A percentile compares a stretch with the other conserved stretches of the same genome.
Conservation (phyloP, 2,888 invertebrate genomes). For the Pachydiplax longipennis region DNA sequence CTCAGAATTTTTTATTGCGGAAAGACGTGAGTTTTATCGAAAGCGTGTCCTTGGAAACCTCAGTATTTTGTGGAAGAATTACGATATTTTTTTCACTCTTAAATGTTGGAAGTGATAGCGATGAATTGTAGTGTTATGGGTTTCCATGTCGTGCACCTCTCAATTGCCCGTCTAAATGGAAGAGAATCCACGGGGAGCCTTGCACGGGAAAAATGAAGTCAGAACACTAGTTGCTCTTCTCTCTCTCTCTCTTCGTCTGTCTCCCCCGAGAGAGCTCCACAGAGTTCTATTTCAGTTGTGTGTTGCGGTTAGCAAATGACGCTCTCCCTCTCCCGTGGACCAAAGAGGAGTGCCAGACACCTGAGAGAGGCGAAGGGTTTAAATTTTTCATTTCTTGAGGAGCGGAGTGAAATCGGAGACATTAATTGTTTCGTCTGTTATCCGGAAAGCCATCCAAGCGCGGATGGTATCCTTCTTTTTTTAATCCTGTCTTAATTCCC, state of each 20-base stretch:
- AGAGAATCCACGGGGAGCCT: neutral
- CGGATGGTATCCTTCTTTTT: neutral
- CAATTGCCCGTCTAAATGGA: neutral
- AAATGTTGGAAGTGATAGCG: no score
- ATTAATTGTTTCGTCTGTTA: neutral
- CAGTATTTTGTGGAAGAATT: no score
- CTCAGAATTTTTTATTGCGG: no score
- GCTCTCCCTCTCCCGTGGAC: no score
- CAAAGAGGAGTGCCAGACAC: constrained; percentile 13
- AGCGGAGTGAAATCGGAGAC: constrained; percentile 14
- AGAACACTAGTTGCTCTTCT: neutral
- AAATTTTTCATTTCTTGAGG: constrained; percentile 16
- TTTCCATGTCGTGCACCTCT: neutral
- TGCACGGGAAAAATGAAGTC: neutral
- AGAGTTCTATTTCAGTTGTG: constrained; percentile 27
- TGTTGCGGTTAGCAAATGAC: constrained; percentile 35
- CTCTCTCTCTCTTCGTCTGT: neutral
- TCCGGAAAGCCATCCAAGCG: neutral
- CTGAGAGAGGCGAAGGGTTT: neutral
- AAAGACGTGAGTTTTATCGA: no score
- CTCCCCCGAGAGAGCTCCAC: constrained; percentile 1
- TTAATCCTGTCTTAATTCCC: no score
- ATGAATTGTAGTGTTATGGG: neutral
- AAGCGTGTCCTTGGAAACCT: no score
- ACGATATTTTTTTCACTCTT: no score